Conservation (phyloP, 1,140 invertebrate species). For the Lasioglossum albipes region DNA sequence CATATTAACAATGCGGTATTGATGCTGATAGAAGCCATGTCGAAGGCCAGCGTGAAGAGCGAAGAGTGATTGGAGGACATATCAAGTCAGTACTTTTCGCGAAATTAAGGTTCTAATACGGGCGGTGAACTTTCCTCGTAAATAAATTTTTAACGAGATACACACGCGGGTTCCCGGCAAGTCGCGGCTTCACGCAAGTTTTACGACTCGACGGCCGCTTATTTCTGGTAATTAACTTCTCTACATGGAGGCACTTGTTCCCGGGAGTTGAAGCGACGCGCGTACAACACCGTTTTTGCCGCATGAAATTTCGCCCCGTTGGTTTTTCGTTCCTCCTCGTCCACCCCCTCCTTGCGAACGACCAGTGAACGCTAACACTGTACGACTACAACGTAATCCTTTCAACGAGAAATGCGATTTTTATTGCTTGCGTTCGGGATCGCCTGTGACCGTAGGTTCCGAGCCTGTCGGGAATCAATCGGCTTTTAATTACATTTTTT, state of each 20-base stretch:
- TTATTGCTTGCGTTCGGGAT: background rate
- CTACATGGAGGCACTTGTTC: constrained; percentile 44
- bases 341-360: background rate
- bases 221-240: constrained; percentile 48
- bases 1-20: no score
- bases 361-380: background rate
- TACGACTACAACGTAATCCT: constrained; percentile 31
- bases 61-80: background rate
- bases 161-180: background rate
- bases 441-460: background rate
- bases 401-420: constrained; percentile 9
- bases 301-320: constrained; percentile 41
- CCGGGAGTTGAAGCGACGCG: constrained; percentile 41
- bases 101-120: constrained; percentile 5
- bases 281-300: constrained; percentile 45
- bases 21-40: no score
- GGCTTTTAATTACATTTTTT: background rate
- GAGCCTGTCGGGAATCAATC: background rate
- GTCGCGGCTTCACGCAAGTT: constrained; percentile 14
- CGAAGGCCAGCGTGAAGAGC: background rate
- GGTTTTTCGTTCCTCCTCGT: constrained; percentile 25
- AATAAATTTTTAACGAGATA: constrained; percentile 48
- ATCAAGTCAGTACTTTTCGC: background rate
- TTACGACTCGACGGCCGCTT: constrained; percentile 41
- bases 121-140: constrained; percentile 18